These are phyloP conservation scores for Pherbina coryleti DNA, from an alignment of 2,888 invertebrate species.

Conservation along the genomic window DNA sequence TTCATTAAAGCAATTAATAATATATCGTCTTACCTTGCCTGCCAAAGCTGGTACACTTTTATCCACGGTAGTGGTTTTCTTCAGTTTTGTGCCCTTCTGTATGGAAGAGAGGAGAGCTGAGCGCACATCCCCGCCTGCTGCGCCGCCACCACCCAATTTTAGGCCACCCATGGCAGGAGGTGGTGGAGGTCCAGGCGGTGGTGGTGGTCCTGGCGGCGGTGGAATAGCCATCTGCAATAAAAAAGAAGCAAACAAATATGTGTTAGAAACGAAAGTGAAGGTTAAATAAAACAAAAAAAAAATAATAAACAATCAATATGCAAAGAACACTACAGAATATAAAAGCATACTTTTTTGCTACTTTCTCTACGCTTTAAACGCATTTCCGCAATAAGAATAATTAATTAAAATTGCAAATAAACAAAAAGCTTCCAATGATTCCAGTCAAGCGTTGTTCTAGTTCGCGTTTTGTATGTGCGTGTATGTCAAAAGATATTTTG, in stretches of 20 bases:
- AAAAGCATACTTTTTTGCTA: constrained; percentile 47
- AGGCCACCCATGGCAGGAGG: constrained; percentile 71
- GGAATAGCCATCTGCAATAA: constrained; percentile 70
- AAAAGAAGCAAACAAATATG: constrained; percentile 7
- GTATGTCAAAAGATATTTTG: constrained; percentile 8
- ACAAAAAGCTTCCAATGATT: not conserved
- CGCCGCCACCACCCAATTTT: constrained; percentile 58
- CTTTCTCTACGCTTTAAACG: constrained; percentile 49
- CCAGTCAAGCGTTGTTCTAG: not conserved
- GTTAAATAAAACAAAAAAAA: not conserved
- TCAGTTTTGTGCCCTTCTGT: constrained; percentile 83
- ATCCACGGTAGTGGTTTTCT: constrained; percentile 90
- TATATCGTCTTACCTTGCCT: constrained; percentile 72
- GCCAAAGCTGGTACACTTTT: constrained; percentile 86
- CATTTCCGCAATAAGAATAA: constrained; percentile 44
- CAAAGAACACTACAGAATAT: too few relatives aligned
- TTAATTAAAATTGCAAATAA: constrained; percentile 1
- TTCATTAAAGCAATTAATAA: not conserved
- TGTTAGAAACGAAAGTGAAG: not conserved
- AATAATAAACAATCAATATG: not conserved
- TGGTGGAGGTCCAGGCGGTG: constrained; percentile 77
- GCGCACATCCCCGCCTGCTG: constrained; percentile 73
- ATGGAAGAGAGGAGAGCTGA: constrained; percentile 84
- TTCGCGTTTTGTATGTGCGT: not conserved
- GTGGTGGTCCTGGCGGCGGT: constrained; percentile 74